phyloP scores from a whole-genome alignment of 2,113 vertebrate species.

The Rhipidura dahli region DNA sequence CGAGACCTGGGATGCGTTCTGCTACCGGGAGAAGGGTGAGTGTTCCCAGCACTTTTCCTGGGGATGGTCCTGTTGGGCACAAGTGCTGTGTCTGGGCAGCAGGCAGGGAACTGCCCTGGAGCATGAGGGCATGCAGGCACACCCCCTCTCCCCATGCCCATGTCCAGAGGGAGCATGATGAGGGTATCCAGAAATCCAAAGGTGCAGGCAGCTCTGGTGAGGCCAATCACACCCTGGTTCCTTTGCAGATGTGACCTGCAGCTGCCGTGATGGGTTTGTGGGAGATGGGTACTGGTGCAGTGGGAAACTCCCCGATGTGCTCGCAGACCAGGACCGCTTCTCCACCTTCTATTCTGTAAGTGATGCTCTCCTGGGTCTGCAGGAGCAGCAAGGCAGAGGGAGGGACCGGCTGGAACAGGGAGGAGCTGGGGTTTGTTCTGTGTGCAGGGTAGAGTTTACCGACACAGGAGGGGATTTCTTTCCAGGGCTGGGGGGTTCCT shows the following conservation, averaged over 20 bases:
- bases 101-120: background rate
- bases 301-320: conserved; percentile 82
- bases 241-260: conserved; percentile 82
- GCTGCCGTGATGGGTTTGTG: conserved; percentile 79
- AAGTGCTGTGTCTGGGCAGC: background rate
- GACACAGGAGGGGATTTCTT: background rate
- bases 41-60: accelerated
- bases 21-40: conserved; percentile 76
- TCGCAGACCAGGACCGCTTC: conserved; percentile 80
- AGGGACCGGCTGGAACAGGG: accelerated
- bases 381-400: background rate
- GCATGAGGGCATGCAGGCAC: accelerated
- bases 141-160: accelerated
- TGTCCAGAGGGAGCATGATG: background rate
- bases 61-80: background rate
- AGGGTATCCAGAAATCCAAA: background rate
- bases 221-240: background rate
- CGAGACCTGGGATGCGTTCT: conserved; percentile 87
- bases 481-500: background rate
- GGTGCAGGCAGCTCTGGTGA: background rate
- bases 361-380: background rate
- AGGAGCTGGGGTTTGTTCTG: background rate
- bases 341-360: conserved; percentile 90
- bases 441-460: accelerated
- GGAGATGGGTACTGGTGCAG: conserved; percentile 89